phyloP scores from a whole-genome alignment of 2,888 invertebrate species.

The Trachelus stipa region DNA sequence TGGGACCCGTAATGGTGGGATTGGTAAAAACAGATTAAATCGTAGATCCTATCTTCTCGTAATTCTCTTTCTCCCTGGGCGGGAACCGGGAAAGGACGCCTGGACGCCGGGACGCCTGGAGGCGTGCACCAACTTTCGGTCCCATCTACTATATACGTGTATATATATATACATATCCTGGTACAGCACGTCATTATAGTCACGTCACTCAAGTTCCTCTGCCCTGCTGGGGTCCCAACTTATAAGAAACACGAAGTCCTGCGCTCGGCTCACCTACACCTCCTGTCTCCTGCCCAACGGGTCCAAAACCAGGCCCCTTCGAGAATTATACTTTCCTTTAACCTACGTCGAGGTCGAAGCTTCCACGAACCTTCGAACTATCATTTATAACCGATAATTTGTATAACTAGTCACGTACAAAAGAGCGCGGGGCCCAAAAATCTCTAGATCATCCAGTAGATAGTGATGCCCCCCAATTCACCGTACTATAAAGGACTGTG shows the following conservation, averaged over 20 bases:
- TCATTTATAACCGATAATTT: constrained; percentile 55
- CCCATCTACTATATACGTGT: constrained; percentile 25
- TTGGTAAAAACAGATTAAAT: constrained; percentile 50
- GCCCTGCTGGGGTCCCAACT: constrained; percentile 44
- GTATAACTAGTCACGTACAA: constrained; percentile 30
- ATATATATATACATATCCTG: constrained; percentile 25
- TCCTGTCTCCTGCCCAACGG: constrained; percentile 11
- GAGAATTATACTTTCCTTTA: not conserved
- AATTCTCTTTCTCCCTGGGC: constrained; percentile 46
- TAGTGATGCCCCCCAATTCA: not conserved
- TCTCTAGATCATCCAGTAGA: not conserved
- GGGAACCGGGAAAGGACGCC: constrained; percentile 37
- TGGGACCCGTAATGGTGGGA: constrained; percentile 42
- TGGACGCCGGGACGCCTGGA: constrained; percentile 21
- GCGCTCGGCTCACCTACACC: constrained; percentile 42
- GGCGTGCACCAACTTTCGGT: constrained; percentile 41
- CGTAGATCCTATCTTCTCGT: constrained; percentile 45
- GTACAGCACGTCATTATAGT: constrained; percentile 59
- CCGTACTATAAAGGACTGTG: constrained; percentile 9
- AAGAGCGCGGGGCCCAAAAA: constrained; percentile 8
- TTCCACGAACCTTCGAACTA: constrained; percentile 34
- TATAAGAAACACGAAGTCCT: constrained; percentile 53
- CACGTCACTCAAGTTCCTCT: constrained; percentile 58
- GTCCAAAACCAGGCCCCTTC: not conserved
- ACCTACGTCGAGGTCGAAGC: constrained; percentile 10